These are phyloP conservation scores for Anorthoa munda DNA, from an alignment of 2,888 invertebrate species.

Conservation along the genomic window DNA sequence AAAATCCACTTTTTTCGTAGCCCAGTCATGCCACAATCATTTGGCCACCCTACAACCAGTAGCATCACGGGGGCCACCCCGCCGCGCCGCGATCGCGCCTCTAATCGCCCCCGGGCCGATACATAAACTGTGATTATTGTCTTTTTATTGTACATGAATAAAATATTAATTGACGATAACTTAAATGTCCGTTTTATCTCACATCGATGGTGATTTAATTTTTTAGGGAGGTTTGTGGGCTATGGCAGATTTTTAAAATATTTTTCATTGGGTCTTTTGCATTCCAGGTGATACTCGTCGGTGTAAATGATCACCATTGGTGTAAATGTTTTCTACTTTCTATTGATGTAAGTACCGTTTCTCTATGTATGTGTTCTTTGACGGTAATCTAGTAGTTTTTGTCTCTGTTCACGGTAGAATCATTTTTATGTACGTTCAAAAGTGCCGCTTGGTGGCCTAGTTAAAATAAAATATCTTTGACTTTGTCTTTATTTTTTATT, in stretches of 20 bases:
- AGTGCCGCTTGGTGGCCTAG: no score
- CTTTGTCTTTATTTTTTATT: no score
- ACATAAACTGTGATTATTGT: constrained; percentile 87
- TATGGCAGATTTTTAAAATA: background rate
- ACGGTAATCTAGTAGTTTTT: no score
- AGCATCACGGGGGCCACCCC: constrained; percentile 55
- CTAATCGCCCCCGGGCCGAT: constrained; percentile 81
- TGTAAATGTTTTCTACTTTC: no score
- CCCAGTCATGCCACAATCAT: background rate
- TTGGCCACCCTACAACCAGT: constrained; percentile 45
- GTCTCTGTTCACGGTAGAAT: no score
- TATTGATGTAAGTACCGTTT: background rate
- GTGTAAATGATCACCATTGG: no score
- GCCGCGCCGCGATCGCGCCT: constrained; percentile 66
- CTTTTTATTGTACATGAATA: constrained; percentile 83
- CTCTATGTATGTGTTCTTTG: no score
- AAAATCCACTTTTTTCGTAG: background rate
- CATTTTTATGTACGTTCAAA: no score
- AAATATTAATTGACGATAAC: constrained; percentile 76
- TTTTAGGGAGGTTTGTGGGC: constrained; percentile 18
- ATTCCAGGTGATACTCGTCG: background rate
- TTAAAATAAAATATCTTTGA: no score
- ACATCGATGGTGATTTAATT: constrained; percentile 45
- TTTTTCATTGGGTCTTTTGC: background rate
- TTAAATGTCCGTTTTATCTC: constrained; percentile 60